These are phyloP conservation scores for Myiozetetes cayanensis DNA, from an alignment of 2,113 vertebrate species.

Conservation along the genomic window DNA sequence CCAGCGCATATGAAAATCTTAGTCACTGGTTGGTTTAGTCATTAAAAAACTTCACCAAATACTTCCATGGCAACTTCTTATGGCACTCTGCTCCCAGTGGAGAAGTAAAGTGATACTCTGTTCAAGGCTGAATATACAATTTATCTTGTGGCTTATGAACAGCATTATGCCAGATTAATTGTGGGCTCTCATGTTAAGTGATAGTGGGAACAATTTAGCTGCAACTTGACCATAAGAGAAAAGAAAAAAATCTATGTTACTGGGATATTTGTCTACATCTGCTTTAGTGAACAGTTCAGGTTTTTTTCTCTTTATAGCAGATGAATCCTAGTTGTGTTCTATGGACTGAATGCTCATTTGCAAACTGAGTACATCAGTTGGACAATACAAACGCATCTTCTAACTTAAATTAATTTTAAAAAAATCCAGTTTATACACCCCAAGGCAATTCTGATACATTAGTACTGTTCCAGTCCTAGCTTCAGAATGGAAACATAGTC, in stretches of 20 bases:
- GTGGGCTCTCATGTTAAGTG: neutral
- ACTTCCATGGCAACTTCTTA: neutral
- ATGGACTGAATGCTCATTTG: neutral
- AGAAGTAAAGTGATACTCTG: neutral
- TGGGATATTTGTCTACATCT: neutral
- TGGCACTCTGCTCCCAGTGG: neutral
- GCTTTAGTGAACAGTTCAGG: neutral
- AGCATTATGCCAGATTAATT: neutral
- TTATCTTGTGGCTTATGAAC: neutral
- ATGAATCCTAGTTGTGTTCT: neutral
- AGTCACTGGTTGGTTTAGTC: neutral
- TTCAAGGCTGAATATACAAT: neutral
- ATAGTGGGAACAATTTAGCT: neutral
- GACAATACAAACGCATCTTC: neutral
- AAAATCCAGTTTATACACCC: neutral
- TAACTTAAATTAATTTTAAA: neutral
- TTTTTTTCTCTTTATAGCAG: neutral
- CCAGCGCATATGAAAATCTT: neutral
- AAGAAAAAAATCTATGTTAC: neutral
- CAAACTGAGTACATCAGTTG: neutral
- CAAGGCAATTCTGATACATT: neutral
- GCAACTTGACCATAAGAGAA: neutral
- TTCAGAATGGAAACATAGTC: neutral
- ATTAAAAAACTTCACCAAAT: neutral
- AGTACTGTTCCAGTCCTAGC: neutral